Evolutionary conservation across 2,888 invertebrate genomes (phyloP).

Genomic region (Hofmannophila pseudospretella): DNA sequence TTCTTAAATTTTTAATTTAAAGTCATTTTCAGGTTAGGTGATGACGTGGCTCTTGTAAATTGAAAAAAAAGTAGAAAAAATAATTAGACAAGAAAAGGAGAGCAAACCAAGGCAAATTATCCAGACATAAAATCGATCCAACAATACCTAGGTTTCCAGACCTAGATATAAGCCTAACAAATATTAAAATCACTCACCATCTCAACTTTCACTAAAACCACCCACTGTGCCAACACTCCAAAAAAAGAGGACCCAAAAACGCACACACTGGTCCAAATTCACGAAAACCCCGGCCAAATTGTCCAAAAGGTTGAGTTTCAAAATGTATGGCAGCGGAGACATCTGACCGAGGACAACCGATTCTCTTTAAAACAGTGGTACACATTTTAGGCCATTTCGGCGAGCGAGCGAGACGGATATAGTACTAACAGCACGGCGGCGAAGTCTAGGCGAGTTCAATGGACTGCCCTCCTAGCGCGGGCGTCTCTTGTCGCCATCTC

Average conservation of each 20-base stretch:
- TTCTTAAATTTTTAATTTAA: too few relatives aligned
- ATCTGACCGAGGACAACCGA: slow-evolving; percentile 28
- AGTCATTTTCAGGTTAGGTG: too few relatives aligned
- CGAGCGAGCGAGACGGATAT: slow-evolving; percentile 45
- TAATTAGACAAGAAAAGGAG: too few relatives aligned
- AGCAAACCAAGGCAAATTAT: too few relatives aligned
- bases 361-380: slow-evolving; percentile 15
- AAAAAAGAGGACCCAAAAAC: not conserved
- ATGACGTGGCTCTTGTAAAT: too few relatives aligned
- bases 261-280: not conserved
- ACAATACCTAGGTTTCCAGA: too few relatives aligned
- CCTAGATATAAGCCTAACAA: slow-evolving; percentile 8
- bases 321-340: not conserved
- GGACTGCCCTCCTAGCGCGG: slow-evolving; percentile 69
- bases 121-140: too few relatives aligned
- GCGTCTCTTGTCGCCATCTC: slow-evolving; percentile 42
- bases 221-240: slow-evolving; percentile 1
- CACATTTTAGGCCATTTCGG: slow-evolving; percentile 26
- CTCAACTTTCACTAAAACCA: slow-evolving; percentile 3
- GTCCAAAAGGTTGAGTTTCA: not conserved
- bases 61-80: too few relatives aligned
- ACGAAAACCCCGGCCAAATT: not conserved
- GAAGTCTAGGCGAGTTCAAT: slow-evolving; percentile 53
- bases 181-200: too few relatives aligned
- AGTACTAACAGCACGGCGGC: slow-evolving; percentile 37